Percentiles rank a stretch among this genome's conserved stretches.
phyloP scores from a whole-genome alignment of 1,140 invertebrate species.

The Eubasilissa regina region DNA sequence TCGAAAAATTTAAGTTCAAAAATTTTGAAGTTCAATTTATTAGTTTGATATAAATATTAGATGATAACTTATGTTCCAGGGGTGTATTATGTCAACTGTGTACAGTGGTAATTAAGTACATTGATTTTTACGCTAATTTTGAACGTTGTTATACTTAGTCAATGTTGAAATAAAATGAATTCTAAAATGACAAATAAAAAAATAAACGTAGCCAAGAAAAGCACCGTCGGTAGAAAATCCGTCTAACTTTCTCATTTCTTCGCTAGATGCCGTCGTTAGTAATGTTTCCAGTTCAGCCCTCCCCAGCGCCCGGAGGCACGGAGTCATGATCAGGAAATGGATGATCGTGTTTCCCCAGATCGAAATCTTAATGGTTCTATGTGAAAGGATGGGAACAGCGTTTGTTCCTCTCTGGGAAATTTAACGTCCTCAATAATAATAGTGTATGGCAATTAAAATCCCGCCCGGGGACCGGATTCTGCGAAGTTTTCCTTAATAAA shows the following conservation, averaged over 20 bases:
- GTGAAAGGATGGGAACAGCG: conserved; percentile 52
- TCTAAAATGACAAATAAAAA: no score
- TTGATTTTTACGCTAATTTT: no score
- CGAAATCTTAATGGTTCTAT: conserved; percentile 55
- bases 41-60: no score
- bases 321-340: conserved; percentile 42
- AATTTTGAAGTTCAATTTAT: no score
- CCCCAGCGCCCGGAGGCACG: conserved; percentile 2
- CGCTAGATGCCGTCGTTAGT: conserved; percentile 27
- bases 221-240: no score
- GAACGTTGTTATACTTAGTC: no score
- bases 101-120: no score
- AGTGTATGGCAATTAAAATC: conserved; percentile 45
- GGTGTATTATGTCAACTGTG: no score
- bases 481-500: conserved; percentile 52
- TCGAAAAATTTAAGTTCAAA: no score
- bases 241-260: not conserved
- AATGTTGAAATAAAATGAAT: no score
- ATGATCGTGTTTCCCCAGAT: conserved; percentile 57
- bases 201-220: no score
- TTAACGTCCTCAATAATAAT: conserved; percentile 48
- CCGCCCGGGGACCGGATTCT: not conserved
- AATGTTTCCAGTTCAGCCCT: not conserved
- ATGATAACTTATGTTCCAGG: no score
- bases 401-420: conserved; percentile 31